phyloP scores from a whole-genome alignment of 2,113 vertebrate genomes.

The Girardinichthys multiradiatus region DNA sequence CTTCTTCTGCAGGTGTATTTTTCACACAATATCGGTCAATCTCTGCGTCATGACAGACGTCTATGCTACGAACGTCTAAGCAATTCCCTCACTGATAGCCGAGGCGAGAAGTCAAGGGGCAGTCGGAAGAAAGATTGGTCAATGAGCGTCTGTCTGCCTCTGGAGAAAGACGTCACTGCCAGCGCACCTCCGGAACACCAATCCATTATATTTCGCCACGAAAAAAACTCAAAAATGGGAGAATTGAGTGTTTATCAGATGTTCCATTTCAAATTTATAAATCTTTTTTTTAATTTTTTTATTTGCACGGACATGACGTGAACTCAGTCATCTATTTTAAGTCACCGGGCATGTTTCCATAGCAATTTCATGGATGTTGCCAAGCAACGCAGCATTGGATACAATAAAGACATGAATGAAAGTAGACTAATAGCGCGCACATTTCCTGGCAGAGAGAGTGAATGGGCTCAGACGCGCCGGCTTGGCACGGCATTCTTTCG shows the following conservation, averaged over 20 bases:
- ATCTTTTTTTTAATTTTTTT: background rate
- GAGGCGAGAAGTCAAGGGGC: conserved; percentile 54
- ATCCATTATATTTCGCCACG: conserved; percentile 7
- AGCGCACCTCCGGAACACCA: conserved; percentile 31
- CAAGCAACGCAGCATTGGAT: conserved; percentile 85
- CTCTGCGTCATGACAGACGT: conserved; percentile 6
- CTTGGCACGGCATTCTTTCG: conserved; percentile 30
- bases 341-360: conserved; percentile 81
- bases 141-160: conserved; percentile 57
- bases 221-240: background rate
- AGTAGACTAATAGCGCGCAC: conserved; percentile 64
- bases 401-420: conserved; percentile 83
- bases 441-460: conserved; percentile 51
- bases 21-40: background rate
- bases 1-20: background rate
- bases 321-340: conserved; percentile 79
- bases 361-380: conserved; percentile 83
- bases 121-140: conserved; percentile 48
- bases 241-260: background rate
- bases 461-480: conserved; percentile 61
- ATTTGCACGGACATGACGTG: conserved; percentile 68
- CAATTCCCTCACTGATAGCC: conserved; percentile 28
- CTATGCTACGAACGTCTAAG: conserved; percentile 14
- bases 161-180: conserved; percentile 55
- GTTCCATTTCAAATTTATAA: background rate